phyloP scores from a whole-genome alignment of 2,113 vertebrate genomes.

The Mustela nigripes region DNA sequence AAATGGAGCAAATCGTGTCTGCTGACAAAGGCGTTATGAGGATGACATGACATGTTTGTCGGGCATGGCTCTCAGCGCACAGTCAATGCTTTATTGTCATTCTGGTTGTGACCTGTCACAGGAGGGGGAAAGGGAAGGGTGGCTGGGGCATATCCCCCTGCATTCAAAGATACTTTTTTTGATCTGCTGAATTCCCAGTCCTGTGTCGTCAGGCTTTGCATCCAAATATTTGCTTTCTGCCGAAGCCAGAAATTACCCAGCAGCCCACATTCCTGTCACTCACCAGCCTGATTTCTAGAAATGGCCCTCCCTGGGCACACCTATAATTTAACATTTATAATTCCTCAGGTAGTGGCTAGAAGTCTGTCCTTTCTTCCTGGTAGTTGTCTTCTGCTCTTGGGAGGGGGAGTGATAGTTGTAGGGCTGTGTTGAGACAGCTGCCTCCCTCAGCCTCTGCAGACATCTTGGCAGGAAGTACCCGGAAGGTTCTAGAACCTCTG shows the following conservation, averaged over 20 bases:
- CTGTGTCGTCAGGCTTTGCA: not conserved
- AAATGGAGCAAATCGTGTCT: not conserved
- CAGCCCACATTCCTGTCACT: not conserved
- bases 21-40: not conserved
- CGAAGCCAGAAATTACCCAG: not conserved
- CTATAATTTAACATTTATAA: not conserved
- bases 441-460: not conserved
- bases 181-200: not conserved
- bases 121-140: rapidly evolving
- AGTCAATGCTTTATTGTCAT: not conserved
- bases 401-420: not conserved
- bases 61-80: rapidly evolving
- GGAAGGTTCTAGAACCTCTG: slow-evolving; percentile 43
- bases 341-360: not conserved
- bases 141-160: rapidly evolving
- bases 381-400: not conserved
- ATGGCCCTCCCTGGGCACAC: not conserved
- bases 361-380: not conserved
- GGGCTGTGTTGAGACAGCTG: not conserved
- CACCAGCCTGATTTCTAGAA: not conserved
- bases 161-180: not conserved
- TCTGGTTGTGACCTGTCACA: not conserved
- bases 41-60: rapidly evolving
- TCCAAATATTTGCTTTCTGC: slow-evolving; percentile 41
- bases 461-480: slow-evolving; percentile 34